Evolutionary conservation across 2,113 vertebrate genomes (phyloP), one percentile per base, ranked within the genome.

Genomic region (Hyperopisus bebe): DNA sequence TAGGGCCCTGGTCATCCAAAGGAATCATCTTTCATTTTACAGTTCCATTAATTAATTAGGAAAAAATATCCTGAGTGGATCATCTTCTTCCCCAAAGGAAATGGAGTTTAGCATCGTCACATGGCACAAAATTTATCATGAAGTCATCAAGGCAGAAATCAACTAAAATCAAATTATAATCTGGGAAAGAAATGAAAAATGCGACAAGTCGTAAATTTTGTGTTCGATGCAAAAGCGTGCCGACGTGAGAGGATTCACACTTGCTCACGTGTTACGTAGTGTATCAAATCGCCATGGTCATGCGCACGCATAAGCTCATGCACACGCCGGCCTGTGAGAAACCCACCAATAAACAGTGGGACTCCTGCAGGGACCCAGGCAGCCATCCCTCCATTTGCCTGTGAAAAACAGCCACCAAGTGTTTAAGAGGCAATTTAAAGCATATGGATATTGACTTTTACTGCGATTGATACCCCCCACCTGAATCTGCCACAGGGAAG

Each of bases 301-400:
- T 24, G 88, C 89, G 84, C 83, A 89, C 85, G 91, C 83, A 89
- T 5, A 44, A 50, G 89, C 89, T 35, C 19, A 51, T 39, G 88
- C 88, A 87, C 83, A 88, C 88, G 90, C 27, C 87, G 39, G 89
- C 93, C 42, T 95, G 94, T 93, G 94, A 93, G 93, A 94, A 94
- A 94, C 93, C 93, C 90, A 91, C 94, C 91, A 95, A 94, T 93
- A 95, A 96, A 95, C 91, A 91, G 94, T 93, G 94, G 94, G 93
- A 92, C n/a, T 0, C 92, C 93, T 93, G 93, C 94, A 58, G 92
- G 93, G 93, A 93, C 89, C 91, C 92, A 31, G 66, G 92, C 90
- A 91, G 89, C 93, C 89, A 86, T 92, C 94, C 31, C 93, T 92
- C 48, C 92, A 94, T 96, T 94, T 93, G 90, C 94, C 94, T 95